Evolutionary conservation across 2,113 vertebrate species (phyloP).

Genomic region (Microcebus lehilahytsara): DNA sequence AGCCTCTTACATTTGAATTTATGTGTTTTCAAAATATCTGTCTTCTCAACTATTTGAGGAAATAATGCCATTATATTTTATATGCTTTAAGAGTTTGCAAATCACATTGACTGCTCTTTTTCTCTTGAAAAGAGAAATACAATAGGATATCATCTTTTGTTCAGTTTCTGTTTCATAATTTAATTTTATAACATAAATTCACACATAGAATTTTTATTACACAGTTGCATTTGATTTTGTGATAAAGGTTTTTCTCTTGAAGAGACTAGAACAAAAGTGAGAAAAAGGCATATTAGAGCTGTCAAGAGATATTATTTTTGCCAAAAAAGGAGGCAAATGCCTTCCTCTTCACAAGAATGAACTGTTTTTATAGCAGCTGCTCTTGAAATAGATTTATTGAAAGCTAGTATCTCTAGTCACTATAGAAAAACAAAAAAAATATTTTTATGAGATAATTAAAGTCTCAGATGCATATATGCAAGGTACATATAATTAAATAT

Average conservation of each 20-base stretch:
- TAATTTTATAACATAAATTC: conserved; percentile 56
- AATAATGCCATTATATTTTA: conserved; percentile 7
- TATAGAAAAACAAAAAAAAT: background rate
- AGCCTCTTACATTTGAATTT: background rate
- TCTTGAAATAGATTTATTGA: conserved; percentile 42
- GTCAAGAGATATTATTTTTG: conserved; percentile 49
- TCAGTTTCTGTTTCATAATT: conserved; percentile 48
- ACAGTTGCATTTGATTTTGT: conserved; percentile 55
- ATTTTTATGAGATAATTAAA: background rate
- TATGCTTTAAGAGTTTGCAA: background rate
- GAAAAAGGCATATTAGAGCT: conserved; percentile 18
- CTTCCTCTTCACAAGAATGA: background rate
- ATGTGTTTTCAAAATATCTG: conserved; percentile 24
- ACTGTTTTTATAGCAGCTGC: background rate
- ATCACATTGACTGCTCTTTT: conserved; percentile 33
- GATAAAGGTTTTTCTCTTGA: conserved; percentile 42
- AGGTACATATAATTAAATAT: background rate
- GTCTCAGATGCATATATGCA: background rate
- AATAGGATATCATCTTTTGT: background rate
- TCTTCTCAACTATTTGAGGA: conserved; percentile 37
- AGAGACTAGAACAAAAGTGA: conserved; percentile 35
- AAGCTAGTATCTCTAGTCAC: background rate
- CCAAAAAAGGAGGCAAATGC: background rate
- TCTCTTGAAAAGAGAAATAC: conserved; percentile 23
- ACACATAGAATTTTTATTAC: conserved; percentile 33